Conservation (phyloP, 2,113 vertebrate species). For the Chaetops frenatus region DNA sequence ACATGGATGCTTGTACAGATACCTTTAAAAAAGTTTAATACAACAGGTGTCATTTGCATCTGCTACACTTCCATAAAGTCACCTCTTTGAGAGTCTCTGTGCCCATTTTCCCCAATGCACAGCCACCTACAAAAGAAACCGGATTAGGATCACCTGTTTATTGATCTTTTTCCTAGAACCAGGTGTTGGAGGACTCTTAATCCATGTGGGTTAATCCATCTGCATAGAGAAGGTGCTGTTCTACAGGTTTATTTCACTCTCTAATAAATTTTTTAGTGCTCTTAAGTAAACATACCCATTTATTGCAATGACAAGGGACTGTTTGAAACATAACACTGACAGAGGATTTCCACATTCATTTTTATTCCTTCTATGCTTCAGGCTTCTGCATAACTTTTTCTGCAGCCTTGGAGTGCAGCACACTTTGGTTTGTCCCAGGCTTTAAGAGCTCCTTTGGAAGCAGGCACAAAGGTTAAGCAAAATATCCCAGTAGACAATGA, state of each 20-base stretch:
- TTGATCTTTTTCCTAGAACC: neutral
- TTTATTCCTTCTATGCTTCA: neutral
- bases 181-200: neutral
- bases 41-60: neutral
- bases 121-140: neutral
- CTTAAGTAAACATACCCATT: neutral
- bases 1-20: neutral
- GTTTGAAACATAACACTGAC: neutral
- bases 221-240: fast-evolving
- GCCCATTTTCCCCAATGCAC: neutral
- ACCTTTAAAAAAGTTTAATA: neutral
- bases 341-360: neutral
- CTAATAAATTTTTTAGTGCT: neutral
- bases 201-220: neutral
- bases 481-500: neutral
- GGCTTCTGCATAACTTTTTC: neutral
- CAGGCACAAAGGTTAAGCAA: neutral
- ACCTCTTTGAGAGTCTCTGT: neutral
- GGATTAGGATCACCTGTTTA: neutral
- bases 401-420: neutral
- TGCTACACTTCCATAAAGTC: neutral
- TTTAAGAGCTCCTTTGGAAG: neutral
- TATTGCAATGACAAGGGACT: neutral
- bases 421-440: neutral
- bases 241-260: neutral